Percentiles rank a stretch among this genome's conserved stretches.
Evolutionary conservation across 2,113 vertebrate species (phyloP).

Genomic region (Ciconia stormi): DNA sequence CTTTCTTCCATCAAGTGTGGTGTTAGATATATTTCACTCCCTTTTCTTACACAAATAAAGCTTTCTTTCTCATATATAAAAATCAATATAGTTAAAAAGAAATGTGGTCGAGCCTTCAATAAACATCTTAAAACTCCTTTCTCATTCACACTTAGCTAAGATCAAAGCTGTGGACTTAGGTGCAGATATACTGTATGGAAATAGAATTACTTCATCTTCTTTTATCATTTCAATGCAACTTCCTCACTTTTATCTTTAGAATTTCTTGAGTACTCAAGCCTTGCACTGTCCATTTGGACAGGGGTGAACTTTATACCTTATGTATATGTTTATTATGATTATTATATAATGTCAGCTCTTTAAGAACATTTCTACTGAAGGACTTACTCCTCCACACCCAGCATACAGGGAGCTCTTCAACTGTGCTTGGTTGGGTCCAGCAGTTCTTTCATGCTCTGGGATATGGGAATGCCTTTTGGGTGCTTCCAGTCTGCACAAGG

Average conservation of each 20-base stretch:
- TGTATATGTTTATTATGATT: not conserved
- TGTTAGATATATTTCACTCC: not conserved
- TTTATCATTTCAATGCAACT: not conserved
- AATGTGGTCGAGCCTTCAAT: not conserved
- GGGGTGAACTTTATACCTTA: not conserved
- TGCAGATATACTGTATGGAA: not conserved
- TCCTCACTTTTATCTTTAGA: not conserved
- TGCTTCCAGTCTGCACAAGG: not conserved
- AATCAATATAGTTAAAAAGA: conserved; percentile 13
- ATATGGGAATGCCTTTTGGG: not conserved
- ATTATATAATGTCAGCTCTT: not conserved
- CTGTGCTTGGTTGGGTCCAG: not conserved
- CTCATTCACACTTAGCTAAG: not conserved
- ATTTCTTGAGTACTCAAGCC: not conserved
- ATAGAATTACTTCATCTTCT: not conserved
- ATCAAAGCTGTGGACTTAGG: not conserved
- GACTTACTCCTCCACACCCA: not conserved
- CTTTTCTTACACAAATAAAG: not conserved
- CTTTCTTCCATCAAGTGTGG: not conserved
- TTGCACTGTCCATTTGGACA: not conserved
- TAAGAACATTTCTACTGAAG: not conserved
- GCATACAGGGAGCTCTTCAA: not conserved
- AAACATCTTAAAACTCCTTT: not conserved
- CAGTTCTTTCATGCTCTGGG: not conserved
- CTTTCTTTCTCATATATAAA: not conserved